Evolutionary conservation across 2,797 vertebrate genomes (phyloP).

Genomic region (Lagothrix lagotricha): DNA sequence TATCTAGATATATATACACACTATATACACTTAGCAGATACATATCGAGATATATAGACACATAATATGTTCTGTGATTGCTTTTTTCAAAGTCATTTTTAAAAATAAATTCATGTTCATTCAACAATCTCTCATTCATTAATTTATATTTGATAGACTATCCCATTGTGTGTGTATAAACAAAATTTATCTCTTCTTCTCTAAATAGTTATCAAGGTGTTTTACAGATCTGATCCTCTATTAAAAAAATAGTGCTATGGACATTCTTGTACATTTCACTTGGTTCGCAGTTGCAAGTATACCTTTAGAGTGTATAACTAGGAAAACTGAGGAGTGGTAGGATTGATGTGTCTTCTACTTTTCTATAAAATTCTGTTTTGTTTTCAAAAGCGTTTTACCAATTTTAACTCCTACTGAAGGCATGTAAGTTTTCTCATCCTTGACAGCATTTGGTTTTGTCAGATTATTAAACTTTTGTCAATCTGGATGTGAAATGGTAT

Average conservation of each 20-base stretch:
- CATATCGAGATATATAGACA: neutral
- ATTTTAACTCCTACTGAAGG: conserved; percentile 40
- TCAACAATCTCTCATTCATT: neutral
- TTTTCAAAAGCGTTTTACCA: conserved; percentile 37
- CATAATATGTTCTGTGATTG: neutral
- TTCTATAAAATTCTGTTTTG: conserved; percentile 36
- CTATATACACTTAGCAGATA: neutral
- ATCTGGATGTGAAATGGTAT: conserved; percentile 61
- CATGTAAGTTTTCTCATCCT: neutral
- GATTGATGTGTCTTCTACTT: neutral
- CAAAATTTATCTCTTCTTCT: neutral
- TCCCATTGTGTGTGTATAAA: neutral
- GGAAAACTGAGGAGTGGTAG: neutral
- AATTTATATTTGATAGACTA: neutral
- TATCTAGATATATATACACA: neutral
- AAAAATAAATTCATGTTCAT: neutral
- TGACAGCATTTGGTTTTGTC: conserved; percentile 63
- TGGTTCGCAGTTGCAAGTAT: neutral
- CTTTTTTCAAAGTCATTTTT: neutral
- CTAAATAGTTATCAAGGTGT: neutral
- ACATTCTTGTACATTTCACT: neutral
- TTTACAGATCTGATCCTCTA: neutral
- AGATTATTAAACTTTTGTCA: conserved; percentile 76
- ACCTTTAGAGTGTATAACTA: neutral
- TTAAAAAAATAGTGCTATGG: neutral